phyloP scores from a whole-genome alignment of 1,140 invertebrate genomes.

The Melanaphis sacchari region DNA sequence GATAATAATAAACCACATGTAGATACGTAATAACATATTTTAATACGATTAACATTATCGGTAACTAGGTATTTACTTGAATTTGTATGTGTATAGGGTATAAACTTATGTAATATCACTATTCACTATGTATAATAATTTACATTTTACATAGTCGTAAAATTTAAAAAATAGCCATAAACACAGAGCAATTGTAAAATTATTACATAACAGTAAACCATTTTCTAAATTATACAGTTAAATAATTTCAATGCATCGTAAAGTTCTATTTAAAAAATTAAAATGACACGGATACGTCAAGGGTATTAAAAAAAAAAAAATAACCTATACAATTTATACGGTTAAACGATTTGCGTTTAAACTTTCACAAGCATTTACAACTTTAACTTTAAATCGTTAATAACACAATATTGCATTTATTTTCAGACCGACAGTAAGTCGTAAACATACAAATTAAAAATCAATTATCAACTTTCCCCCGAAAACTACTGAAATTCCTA shows the following conservation, averaged over 20 bases:
- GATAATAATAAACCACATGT: neutral
- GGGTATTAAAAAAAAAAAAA: slow-evolving; percentile 2
- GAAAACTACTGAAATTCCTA: neutral
- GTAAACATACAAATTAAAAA: neutral
- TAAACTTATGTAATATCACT: neutral
- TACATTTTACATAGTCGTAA: neutral
- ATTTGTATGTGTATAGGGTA: neutral
- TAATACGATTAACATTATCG: slow-evolving; percentile 3
- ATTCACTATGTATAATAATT: too few relatives aligned
- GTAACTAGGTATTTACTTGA: neutral
- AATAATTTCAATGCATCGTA: neutral
- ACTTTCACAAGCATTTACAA: neutral
- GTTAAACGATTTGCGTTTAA: neutral
- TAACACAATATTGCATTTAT: neutral
- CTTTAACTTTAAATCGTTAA: neutral
- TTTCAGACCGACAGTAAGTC: neutral
- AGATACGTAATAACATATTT: neutral
- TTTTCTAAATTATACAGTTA: slow-evolving; percentile 5
- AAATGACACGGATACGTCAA: neutral
- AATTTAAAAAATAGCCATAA: neutral
- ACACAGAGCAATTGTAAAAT: neutral
- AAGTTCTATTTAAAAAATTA: neutral
- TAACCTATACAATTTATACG: neutral
- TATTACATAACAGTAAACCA: neutral
- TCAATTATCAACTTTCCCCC: neutral